phyloP scores from a whole-genome alignment of 64 coral and sea anemone species.

The Dendrophyllia cribrosa region DNA sequence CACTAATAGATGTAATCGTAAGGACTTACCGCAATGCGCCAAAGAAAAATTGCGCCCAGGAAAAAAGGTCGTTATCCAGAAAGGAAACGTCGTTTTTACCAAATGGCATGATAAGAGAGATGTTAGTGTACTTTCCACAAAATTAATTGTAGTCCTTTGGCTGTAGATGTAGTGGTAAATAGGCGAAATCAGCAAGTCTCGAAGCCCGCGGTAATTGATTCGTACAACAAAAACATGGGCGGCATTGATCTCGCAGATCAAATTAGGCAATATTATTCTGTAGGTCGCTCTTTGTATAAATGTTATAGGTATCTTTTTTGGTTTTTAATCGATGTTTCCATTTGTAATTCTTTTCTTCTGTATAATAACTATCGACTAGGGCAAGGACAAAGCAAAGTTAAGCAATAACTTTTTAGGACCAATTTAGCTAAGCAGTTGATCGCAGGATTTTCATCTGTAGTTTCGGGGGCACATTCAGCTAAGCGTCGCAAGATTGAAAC shows the following conservation, averaged over 20 bases:
- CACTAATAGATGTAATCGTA: conserved; percentile 31
- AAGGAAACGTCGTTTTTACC: conserved; percentile 40
- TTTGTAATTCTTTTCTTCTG: conserved; percentile 3
- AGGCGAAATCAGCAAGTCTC: background rate
- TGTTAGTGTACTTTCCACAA: conserved; percentile 16
- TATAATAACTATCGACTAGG: background rate
- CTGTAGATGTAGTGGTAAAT: background rate
- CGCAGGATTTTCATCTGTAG: background rate
- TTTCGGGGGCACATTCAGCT: background rate
- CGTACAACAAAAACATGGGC: conserved; percentile 31
- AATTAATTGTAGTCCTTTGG: conserved; percentile 46
- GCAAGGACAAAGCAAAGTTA: background rate
- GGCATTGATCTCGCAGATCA: conserved; percentile 18
- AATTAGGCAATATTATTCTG: background rate
- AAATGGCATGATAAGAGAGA: too few relatives aligned
- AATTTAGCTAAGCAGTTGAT: conserved; percentile 21
- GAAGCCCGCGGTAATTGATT: background rate
- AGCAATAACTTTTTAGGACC: background rate
- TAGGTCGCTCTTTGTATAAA: background rate
- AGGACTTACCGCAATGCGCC: conserved; percentile 44
- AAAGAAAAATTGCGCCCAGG: conserved; percentile 20
- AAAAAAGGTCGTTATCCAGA: conserved; percentile 6
- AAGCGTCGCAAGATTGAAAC: background rate
- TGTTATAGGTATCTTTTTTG: conserved; percentile 12
- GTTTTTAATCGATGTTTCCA: conserved; percentile 25